Evolutionary conservation across 2,888 invertebrate species (phyloP).

Genomic region (Trissoscelio sp.): DNA sequence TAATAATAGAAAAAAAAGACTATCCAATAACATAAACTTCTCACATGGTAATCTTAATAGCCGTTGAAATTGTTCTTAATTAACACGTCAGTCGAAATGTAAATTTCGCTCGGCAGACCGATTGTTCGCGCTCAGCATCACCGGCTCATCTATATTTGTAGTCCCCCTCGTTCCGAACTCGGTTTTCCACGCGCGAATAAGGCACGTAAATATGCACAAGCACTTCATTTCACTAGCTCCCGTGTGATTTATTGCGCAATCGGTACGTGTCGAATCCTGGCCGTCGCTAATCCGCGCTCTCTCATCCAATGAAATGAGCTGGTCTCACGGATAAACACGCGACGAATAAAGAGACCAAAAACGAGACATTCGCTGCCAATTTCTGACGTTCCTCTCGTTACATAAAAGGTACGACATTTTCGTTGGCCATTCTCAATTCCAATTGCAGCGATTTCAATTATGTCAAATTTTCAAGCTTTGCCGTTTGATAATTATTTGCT

Average conservation of each 20-base stretch:
- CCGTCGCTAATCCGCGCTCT: conserved; percentile 2
- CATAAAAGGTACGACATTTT: conserved; percentile 39
- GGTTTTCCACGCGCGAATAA: conserved; percentile 27
- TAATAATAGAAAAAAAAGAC: no score
- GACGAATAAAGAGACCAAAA: no score
- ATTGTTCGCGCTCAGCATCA: conserved; percentile 42
- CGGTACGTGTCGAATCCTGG: conserved; percentile 5
- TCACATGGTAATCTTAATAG: conserved; percentile 56
- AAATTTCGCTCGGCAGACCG: conserved; percentile 45
- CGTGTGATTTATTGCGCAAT: conserved; percentile 5
- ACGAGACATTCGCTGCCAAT: conserved; percentile 3
- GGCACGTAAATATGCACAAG: conserved; percentile 19
- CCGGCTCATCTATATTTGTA: conserved; percentile 54
- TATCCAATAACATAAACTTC: no score
- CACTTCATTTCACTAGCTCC: conserved; percentile 21
- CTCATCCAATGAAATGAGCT: background rate
- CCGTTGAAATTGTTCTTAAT: conserved; percentile 58
- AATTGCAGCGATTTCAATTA: no score
- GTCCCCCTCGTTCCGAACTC: background rate
- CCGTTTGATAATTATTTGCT: no score
- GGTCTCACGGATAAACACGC: background rate
- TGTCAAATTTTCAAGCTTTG: no score
- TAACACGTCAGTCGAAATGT: conserved; percentile 61
- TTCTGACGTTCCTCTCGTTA: conserved; percentile 2
- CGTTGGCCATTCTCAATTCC: no score